phyloP scores from a whole-genome alignment of 2,888 invertebrate species.

The Papilio elwesi region DNA sequence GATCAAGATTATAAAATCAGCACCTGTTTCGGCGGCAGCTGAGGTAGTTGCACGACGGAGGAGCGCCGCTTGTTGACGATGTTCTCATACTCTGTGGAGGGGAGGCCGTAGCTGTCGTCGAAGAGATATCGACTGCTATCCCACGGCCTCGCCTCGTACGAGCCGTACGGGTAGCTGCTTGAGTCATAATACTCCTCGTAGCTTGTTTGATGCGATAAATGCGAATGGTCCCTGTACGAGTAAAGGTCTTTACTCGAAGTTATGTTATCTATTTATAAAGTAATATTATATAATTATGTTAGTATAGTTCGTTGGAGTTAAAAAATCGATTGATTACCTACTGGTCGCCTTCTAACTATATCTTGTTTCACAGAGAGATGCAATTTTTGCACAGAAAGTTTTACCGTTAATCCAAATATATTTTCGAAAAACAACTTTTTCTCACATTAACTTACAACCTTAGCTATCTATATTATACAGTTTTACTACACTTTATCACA shows the following conservation, averaged over 20 bases:
- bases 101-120: slow-evolving; percentile 72
- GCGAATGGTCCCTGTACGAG: slow-evolving; percentile 77
- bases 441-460: too few species aligned
- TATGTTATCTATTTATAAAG: not conserved
- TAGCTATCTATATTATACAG: too few species aligned
- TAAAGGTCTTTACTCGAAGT: not conserved
- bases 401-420: too few species aligned
- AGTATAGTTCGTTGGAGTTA: too few species aligned
- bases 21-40: slow-evolving; percentile 78
- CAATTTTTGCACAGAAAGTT: too few species aligned
- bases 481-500: too few species aligned
- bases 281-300: too few species aligned
- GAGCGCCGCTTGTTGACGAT: slow-evolving; percentile 82
- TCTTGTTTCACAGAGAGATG: too few species aligned
- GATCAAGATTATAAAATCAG: too few species aligned
- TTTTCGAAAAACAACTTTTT: too few species aligned
- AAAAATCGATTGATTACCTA: too few species aligned
- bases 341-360: too few species aligned
- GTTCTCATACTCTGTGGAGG: slow-evolving; percentile 84
- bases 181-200: slow-evolving; percentile 88
- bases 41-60: slow-evolving; percentile 80
- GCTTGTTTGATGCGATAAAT: slow-evolving; percentile 79
- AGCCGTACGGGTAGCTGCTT: slow-evolving; percentile 82
- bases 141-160: slow-evolving; percentile 88
- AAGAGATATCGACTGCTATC: slow-evolving; percentile 85